phyloP scores from a whole-genome alignment of 2,888 invertebrate species.

The Lingula anatina region DNA sequence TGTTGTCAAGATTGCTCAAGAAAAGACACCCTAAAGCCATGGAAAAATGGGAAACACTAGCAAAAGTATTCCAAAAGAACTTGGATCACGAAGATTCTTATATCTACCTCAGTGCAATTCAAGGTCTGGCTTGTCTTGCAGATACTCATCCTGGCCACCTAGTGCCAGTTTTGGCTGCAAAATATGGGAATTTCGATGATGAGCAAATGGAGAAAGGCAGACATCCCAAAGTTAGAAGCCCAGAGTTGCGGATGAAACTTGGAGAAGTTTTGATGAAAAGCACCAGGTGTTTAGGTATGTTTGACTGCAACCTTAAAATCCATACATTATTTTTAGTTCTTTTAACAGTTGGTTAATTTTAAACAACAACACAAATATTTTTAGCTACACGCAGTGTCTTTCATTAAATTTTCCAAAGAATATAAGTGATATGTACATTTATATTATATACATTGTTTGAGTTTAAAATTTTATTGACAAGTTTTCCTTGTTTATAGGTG shows the following conservation, averaged over 20 bases:
- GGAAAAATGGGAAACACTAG: slow-evolving; percentile 55
- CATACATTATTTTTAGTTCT: not conserved
- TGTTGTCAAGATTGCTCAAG: slow-evolving; percentile 68
- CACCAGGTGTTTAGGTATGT: slow-evolving; percentile 66
- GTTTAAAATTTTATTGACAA: not conserved
- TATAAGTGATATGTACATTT: not conserved
- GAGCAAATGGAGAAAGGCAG: slow-evolving; percentile 6
- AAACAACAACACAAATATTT: too few relatives aligned
- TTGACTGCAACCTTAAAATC: slow-evolving; percentile 1
- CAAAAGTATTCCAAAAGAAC: slow-evolving; percentile 72
- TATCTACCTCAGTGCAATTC: slow-evolving; percentile 73
- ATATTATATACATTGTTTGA: not conserved
- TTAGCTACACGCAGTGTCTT: not conserved
- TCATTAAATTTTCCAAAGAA: not conserved
- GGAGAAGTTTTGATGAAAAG: slow-evolving; percentile 76
- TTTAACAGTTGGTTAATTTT: not conserved
- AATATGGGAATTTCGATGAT: slow-evolving; percentile 55
- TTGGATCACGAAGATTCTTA: slow-evolving; percentile 75
- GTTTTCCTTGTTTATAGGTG: too few relatives aligned
- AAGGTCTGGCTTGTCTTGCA: slow-evolving; percentile 68
- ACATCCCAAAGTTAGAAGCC: not conserved
- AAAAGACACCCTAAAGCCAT: slow-evolving; percentile 62
- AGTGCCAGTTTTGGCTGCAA: slow-evolving; percentile 64
- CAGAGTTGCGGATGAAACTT: slow-evolving; percentile 65
- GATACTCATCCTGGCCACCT: slow-evolving; percentile 65